Conservation (phyloP, 23 tunicate species). For the Ciona savignyi region DNA sequence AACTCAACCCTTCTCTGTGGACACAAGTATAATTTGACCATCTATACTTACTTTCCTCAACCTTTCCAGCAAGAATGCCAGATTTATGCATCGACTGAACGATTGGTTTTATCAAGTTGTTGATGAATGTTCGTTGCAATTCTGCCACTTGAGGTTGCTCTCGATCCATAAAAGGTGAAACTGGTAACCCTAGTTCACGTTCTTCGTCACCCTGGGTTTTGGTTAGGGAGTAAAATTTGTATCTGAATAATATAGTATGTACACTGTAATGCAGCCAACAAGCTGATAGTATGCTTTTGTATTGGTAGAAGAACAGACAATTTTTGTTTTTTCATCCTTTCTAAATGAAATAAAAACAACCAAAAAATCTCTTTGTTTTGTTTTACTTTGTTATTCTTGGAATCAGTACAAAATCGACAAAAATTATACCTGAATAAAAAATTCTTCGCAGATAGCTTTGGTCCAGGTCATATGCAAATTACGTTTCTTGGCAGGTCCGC, state of each 20-base stretch:
- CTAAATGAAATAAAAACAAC: too few relatives aligned
- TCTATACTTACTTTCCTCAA: conserved; percentile 8
- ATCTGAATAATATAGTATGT: too few relatives aligned
- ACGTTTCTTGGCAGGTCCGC: conserved; percentile 79
- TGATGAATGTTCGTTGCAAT: conserved; percentile 77
- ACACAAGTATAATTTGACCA: too few relatives aligned
- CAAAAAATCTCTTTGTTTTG: too few relatives aligned
- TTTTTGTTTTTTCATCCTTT: too few relatives aligned
- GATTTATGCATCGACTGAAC: conserved; percentile 65
- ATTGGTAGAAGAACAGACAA: too few relatives aligned
- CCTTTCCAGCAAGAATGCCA: conserved; percentile 70
- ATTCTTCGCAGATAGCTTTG: conserved; percentile 89
- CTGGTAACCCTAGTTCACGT: conserved; percentile 60
- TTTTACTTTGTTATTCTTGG: too few relatives aligned
- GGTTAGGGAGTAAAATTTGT: too few relatives aligned
- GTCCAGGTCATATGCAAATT: conserved; percentile 90
- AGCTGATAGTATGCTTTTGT: too few relatives aligned
- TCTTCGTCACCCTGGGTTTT: conserved; percentile 84
- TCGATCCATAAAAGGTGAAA: conserved; percentile 87
- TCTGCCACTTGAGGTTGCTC: conserved; percentile 80
- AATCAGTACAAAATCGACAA: not conserved
- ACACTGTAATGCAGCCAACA: too few relatives aligned
- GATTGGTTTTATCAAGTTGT: conserved; percentile 75
- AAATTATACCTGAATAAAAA: conserved; percentile 64
- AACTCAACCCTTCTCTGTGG: too few relatives aligned